Percentiles rank a stretch among this genome's conserved stretches.
These are phyloP conservation scores for Galaxea fascicularis DNA, from an alignment of 92 coral and sea anemone genomes.

Conservation along the genomic window DNA sequence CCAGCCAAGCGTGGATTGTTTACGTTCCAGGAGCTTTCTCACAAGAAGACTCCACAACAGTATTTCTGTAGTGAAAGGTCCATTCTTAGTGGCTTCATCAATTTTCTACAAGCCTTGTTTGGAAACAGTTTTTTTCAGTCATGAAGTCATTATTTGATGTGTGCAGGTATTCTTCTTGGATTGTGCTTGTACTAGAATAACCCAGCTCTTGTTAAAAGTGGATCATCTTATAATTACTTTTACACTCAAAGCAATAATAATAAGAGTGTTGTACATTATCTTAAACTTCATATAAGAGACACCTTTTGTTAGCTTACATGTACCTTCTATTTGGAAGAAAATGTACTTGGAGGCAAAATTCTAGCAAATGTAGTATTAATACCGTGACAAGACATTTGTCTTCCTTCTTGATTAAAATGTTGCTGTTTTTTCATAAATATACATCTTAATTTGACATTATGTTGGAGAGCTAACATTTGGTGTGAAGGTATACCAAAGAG, in stretches of 20 bases:
- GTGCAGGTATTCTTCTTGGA: conserved; percentile 28
- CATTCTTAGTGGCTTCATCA: background rate
- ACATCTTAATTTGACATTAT: too few relatives aligned
- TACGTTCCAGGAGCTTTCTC: conserved; percentile 16
- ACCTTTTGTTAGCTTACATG: background rate
- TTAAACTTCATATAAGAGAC: background rate
- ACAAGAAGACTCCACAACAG: background rate
- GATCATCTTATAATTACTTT: conserved; percentile 40
- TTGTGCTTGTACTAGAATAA: conserved; percentile 26
- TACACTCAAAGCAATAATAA: conserved; percentile 11
- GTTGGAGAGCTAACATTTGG: too few relatives aligned
- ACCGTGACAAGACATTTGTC: too few relatives aligned
- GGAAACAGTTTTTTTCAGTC: background rate
- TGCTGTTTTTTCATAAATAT: too few relatives aligned
- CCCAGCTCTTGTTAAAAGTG: conserved; percentile 43
- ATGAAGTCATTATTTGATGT: conserved; percentile 5
- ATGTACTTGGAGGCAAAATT: too few relatives aligned
- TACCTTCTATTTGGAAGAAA: too few relatives aligned
- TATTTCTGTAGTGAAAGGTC: background rate
- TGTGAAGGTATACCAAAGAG: too few relatives aligned
- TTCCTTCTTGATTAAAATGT: too few relatives aligned
- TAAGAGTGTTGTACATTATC: background rate
- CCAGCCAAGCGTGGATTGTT: conserved; percentile 55
- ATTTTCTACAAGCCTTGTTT: background rate
- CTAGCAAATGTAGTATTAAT: too few relatives aligned